Evolutionary conservation across 2,888 invertebrate species (phyloP), one percentile per base, ranked within the genome.

Genomic region (Cryptocephalus moraei): DNA sequence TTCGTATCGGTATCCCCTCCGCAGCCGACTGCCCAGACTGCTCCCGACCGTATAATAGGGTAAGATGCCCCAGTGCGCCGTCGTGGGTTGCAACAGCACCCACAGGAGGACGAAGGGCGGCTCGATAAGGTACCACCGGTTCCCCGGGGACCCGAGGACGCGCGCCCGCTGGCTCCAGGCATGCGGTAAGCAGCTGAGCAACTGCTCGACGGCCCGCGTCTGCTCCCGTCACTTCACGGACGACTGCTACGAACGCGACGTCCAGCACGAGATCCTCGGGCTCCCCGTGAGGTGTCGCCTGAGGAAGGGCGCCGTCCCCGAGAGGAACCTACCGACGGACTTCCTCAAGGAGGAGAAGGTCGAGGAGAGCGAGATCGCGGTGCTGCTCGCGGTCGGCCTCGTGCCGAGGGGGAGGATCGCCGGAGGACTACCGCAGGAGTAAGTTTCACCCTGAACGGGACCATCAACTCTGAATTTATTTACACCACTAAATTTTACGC

Each of bases 61-160:
- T 6, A 48, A 53, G 46, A 77, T 77, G 77, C 77, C 77, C 62
- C 77, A 78, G 71, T 77, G 77, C 66, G 77, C 77, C 51, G 74
- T 78, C 46, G 69, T 72, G 55, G 74, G 73, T 57, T 77, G 77
- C 65, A 73, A 73, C 58, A 77, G 76, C 60, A 75, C 76, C 61
- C 77, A 77, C 62, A 71, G 77, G 47, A 74, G 75, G 56, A 77
- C 77, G 43, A 73, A 74, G 53, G 75, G 75, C 45, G 72, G 75
- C 49, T 69, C 75, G 48, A 74, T 78, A 51, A 73, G 76, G 47
- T 78, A 78, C 66, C 77, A 77, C 64, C 74, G 77, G 53, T 77
- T 77, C 63, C 77, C 77, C 33, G 74, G 75, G 53, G 76, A 76
- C 63, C 68, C 70, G 54, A 67, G 68, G 58, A 74, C 74, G 40